A percentile compares a stretch with the other conserved stretches of the same genome.
These are phyloP conservation scores for Drosophila subquinaria DNA, from an alignment of 2,888 invertebrate genomes.

Conservation along the genomic window DNA sequence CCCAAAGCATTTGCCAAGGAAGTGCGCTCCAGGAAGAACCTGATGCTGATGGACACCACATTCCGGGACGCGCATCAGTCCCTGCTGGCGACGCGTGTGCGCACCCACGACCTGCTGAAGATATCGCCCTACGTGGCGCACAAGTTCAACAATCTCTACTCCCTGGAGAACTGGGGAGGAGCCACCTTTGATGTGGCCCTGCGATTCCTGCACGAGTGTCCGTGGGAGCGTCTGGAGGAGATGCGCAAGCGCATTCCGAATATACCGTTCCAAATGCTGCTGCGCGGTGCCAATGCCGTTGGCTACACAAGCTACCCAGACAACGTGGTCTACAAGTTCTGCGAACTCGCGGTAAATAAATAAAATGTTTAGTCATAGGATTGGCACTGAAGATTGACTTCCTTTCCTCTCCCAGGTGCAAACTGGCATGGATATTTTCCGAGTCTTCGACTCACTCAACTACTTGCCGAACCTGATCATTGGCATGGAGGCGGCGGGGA, in stretches of 20 bases:
- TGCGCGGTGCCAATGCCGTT: slow-evolving; percentile 99
- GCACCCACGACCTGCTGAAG: slow-evolving; percentile 95
- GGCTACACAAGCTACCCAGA: slow-evolving; percentile 99
- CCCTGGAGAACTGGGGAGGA: slow-evolving; percentile 99
- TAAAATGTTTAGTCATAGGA: neutral
- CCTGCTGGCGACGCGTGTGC: slow-evolving; percentile 96
- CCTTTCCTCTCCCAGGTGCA: slow-evolving; percentile 86
- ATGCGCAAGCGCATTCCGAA: slow-evolving; percentile 97
- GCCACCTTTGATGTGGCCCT: slow-evolving; percentile 99
- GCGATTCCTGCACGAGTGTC: slow-evolving; percentile 98
- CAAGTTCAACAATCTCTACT: slow-evolving; percentile 94
- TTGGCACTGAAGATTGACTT: neutral
- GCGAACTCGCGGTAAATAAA: slow-evolving; percentile 94
- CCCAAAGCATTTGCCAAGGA: slow-evolving; percentile 98
- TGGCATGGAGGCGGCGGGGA: slow-evolving; percentile 98
- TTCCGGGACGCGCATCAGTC: slow-evolving; percentile 99
- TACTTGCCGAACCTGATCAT: slow-evolving; percentile 98
- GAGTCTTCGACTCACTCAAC: slow-evolving; percentile 99
- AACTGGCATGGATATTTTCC: slow-evolving; percentile 99
- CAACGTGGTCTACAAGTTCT: slow-evolving; percentile 99
- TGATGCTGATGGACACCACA: slow-evolving; percentile 99
- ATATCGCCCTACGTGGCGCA: slow-evolving; percentile 98
- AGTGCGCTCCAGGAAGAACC: slow-evolving; percentile 93
- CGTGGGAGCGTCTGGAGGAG: slow-evolving; percentile 98
- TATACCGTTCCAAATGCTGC: slow-evolving; percentile 99